Evolutionary conservation across 2,888 invertebrate genomes (phyloP), one percentile per base, ranked within the genome.

Genomic region (Lamproptera curius): DNA sequence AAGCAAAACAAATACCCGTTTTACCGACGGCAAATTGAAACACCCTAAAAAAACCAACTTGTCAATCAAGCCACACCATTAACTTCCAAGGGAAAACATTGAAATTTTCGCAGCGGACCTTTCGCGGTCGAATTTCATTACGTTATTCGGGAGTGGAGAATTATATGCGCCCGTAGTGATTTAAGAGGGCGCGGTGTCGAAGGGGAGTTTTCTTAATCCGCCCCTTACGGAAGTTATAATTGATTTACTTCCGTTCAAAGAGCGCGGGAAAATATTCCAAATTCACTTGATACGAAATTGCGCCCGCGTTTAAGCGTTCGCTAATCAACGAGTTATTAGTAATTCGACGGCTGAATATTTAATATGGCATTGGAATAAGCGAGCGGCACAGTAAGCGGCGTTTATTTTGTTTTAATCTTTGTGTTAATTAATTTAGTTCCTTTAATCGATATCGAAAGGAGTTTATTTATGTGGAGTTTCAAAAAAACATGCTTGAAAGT

Each of bases 181-280:
- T 28, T 28, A 28, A 28, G 28, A 9, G 28, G n/a, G n/a, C 28
- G 9, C 28, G 3, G 28, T 2, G 28, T 28, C 4, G 13, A 31
- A 13, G 31, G 31, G 11, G 11, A 11, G 13, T 31, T 31, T 11
- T 31, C 31, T 10, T 31, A 31, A 31, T 31, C 31, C 31, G n/a
- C 31, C 31, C 31, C 13, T 28, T 31, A 31, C 31, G 31, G 31
- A 31, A 31, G 31, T 31, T 31, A 31, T 31, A 31, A 31, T 31
- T 31, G 31, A 31, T 31, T 31, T 31, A 11, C 31, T 31, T 31
- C 31, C 31, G 31, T 31, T 31, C 11, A 31, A 31, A 31, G 11
- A 31, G 11, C 31, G 31, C 31, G 11, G 31, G 31, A 31, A 31
- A 31, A 31, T 31, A 31, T 31, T 31, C 31, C 11, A 6, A 31